Conservation (phyloP, 2,888 invertebrate genomes). For the Cheilosia variabilis region DNA sequence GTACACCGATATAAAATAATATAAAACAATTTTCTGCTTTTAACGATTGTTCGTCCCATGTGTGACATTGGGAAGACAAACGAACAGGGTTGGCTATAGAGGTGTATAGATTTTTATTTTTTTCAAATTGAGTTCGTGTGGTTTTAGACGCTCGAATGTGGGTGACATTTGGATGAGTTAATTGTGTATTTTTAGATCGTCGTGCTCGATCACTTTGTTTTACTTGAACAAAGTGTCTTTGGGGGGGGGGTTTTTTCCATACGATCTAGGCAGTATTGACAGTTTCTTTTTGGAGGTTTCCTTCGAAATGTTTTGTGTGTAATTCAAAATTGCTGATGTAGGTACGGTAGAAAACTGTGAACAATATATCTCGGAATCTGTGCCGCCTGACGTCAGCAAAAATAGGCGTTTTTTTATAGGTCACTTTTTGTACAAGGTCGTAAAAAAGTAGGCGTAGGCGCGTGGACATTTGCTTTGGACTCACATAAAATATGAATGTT, state of each 20-base stretch:
- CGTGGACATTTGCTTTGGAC: not conserved
- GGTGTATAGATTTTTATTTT: constrained; percentile 13
- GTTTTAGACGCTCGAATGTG: constrained; percentile 59
- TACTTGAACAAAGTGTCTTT: constrained; percentile 7
- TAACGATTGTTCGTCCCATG: not conserved
- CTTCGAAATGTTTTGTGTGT: constrained; percentile 28
- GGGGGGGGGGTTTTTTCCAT: constrained; percentile 29
- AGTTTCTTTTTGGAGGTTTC: constrained; percentile 17
- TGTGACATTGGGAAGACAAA: constrained; percentile 35
- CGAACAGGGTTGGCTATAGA: constrained; percentile 3
- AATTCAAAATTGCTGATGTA: constrained; percentile 38
- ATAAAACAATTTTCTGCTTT: not conserved
- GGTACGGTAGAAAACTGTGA: constrained; percentile 9
- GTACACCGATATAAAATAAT: constrained; percentile 34
- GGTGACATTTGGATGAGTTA: constrained; percentile 79
- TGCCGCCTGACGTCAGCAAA: not conserved
- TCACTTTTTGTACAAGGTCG: not conserved
- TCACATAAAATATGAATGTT: not conserved
- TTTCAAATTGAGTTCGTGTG: constrained; percentile 10
- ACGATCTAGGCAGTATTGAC: not conserved
- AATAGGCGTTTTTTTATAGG: not conserved
- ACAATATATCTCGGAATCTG: not conserved
- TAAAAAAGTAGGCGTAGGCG: not conserved
- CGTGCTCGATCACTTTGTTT: constrained; percentile 77
- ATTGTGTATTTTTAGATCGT: constrained; percentile 80